Percentiles rank a stretch among this genome's conserved stretches.
These are phyloP conservation scores for Idaea aversata DNA, from an alignment of 2,888 invertebrate genomes.

Conservation along the genomic window DNA sequence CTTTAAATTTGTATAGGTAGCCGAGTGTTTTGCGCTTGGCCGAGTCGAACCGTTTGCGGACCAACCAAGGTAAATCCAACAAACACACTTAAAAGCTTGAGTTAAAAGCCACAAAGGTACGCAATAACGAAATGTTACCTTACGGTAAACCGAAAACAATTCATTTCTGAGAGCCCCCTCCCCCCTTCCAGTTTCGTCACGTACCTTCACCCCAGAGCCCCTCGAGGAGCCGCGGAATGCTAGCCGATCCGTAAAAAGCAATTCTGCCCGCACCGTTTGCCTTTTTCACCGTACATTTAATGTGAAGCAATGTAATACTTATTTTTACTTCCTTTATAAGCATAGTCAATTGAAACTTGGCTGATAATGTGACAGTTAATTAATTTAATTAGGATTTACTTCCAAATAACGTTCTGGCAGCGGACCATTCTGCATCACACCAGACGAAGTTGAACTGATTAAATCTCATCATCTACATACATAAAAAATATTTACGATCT, in stretches of 20 bases:
- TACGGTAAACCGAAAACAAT: conserved; percentile 69
- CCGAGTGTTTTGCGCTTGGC: conserved; percentile 23
- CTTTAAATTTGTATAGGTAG: conserved; percentile 26
- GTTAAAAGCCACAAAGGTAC: conserved; percentile 58
- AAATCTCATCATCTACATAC: neutral
- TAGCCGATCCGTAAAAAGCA: conserved; percentile 75
- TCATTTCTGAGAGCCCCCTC: conserved; percentile 52
- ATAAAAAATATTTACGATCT: neutral
- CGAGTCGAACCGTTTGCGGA: conserved; percentile 19
- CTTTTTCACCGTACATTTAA: conserved; percentile 73
- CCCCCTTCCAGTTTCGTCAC: conserved; percentile 30
- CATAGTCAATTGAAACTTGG: conserved; percentile 26
- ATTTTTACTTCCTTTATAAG: conserved; percentile 42
- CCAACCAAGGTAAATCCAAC: conserved; percentile 45
- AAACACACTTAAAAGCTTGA: conserved; percentile 50
- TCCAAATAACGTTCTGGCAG: neutral
- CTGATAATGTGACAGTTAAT: neutral
- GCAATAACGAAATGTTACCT: conserved; percentile 67
- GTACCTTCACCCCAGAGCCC: conserved; percentile 35
- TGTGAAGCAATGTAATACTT: conserved; percentile 64
- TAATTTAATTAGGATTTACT: conserved; percentile 10
- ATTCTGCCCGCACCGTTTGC: conserved; percentile 72
- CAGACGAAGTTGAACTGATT: neutral
- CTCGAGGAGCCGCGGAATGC: conserved; percentile 58
- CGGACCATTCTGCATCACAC: neutral